phyloP scores from a whole-genome alignment of 2,113 vertebrate species.

The Edolisoma coerulescens region DNA sequence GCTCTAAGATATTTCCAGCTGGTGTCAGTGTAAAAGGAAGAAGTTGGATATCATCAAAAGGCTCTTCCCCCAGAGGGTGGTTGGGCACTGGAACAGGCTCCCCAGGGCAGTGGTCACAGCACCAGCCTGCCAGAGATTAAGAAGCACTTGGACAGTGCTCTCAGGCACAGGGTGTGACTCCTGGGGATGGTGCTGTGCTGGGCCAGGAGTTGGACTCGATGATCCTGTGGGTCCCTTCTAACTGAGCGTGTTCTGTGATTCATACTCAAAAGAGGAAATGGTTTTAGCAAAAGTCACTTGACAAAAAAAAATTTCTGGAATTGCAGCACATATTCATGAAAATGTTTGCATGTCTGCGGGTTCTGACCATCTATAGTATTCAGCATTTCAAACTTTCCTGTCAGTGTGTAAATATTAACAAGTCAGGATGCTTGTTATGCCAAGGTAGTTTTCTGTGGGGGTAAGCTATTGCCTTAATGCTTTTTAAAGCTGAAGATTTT shows the following conservation, averaged over 20 bases:
- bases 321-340: background rate
- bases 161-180: background rate
- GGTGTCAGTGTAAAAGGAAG: background rate
- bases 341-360: background rate
- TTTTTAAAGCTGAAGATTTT: background rate
- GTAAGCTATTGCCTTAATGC: background rate
- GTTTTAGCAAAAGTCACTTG: background rate
- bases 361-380: background rate
- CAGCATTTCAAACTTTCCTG: background rate
- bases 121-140: background rate
- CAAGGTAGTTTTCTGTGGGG: background rate
- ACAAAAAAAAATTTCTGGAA: background rate
- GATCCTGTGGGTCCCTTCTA: background rate
- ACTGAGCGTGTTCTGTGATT: background rate
- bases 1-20: slow-evolving; percentile 22
- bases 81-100: background rate
- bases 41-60: background rate
- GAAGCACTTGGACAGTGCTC: fast-evolving
- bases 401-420: background rate
- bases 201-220: background rate
- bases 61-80: background rate
- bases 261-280: background rate
- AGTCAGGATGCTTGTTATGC: background rate
- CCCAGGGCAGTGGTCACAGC: background rate
- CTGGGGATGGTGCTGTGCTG: fast-evolving